A percentile compares a stretch with the other conserved stretches of the same genome.
Conservation (phyloP, 2,113 vertebrate genomes). For the Gasterosteus aculeatus region DNA sequence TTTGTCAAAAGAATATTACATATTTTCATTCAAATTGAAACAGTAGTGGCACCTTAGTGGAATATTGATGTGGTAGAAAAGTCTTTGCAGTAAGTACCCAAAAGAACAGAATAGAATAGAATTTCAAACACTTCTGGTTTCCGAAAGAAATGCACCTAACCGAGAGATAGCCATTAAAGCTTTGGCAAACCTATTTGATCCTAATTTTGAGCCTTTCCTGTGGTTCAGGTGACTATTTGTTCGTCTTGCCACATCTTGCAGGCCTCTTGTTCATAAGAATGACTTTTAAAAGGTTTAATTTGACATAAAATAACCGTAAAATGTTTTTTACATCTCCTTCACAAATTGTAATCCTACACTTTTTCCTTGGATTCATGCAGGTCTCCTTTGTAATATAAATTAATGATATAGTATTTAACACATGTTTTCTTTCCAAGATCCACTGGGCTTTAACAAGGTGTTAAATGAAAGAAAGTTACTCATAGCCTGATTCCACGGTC, state of each 20-base stretch:
- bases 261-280: not conserved
- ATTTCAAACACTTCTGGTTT: constrained; percentile 41
- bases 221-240: constrained; percentile 13
- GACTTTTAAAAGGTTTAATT: not conserved
- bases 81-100: constrained; percentile 20
- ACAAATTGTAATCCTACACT: not conserved
- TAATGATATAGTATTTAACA: constrained; percentile 45
- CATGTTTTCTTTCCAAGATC: constrained; percentile 16
- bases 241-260: not conserved
- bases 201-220: not conserved
- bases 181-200: constrained; percentile 2
- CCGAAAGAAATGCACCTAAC: constrained; percentile 6
- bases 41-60: constrained; percentile 75
- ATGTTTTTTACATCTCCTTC: too few species aligned
- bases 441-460: constrained; percentile 59
- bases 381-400: constrained; percentile 28
- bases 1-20: constrained; percentile 85
- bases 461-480: constrained; percentile 59
- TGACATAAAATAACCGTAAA: not conserved
- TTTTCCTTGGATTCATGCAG: not conserved
- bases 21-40: constrained; percentile 89
- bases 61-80: constrained; percentile 54
- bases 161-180: constrained; percentile 40
- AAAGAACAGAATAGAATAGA: constrained; percentile 59
- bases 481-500: constrained; percentile 43